Evolutionary conservation across 1,140 invertebrate genomes (phyloP).

Genomic region (Plutomurus gul): DNA sequence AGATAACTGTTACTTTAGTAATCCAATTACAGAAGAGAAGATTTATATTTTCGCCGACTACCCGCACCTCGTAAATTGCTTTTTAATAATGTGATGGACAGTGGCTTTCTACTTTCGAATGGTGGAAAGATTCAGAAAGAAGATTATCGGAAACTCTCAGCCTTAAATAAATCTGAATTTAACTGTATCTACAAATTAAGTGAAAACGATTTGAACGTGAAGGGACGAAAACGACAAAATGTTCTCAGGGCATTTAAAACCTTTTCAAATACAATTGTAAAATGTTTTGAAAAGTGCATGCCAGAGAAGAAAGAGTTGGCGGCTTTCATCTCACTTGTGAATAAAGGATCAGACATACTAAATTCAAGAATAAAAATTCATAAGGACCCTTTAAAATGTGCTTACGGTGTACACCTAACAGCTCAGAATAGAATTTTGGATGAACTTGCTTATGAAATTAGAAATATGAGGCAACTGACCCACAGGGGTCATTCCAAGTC

Average conservation of each 20-base stretch:
- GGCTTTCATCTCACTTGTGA: not conserved
- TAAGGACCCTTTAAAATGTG: not conserved
- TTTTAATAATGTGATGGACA: not conserved
- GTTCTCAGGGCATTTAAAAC: not conserved
- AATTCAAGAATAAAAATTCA: not conserved
- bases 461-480: not conserved
- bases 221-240: not conserved
- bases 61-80: not conserved
- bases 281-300: not conserved
- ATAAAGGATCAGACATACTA: not conserved
- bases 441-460: not conserved
- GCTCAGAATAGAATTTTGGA: not conserved
- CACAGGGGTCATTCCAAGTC: not conserved
- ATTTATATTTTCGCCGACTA: not conserved
- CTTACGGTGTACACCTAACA: not conserved
- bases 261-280: not conserved
- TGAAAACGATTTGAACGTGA: not conserved
- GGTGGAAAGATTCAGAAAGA: not conserved
- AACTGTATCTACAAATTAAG: not conserved
- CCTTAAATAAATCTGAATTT: not conserved
- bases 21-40: not conserved
- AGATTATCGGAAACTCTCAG: not conserved
- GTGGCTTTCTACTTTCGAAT: not conserved
- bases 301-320: not conserved
- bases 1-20: not conserved